Percentiles rank a stretch among this genome's conserved stretches.
phyloP scores from a whole-genome alignment of 2,113 vertebrate species.

The Symphodus melops region DNA sequence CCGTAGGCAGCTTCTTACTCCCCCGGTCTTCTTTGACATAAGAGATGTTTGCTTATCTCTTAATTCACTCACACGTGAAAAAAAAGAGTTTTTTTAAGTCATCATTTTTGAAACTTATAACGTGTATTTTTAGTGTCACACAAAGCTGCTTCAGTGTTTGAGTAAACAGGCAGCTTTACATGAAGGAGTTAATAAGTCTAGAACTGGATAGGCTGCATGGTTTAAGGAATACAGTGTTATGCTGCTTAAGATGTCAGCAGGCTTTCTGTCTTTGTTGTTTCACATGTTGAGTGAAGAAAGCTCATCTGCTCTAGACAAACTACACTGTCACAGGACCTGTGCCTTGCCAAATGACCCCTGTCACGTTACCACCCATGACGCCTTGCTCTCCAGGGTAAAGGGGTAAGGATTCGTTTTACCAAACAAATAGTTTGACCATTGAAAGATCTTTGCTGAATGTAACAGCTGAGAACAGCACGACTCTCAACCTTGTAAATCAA shows the following conservation, averaged over 20 bases:
- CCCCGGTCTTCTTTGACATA: constrained; percentile 1
- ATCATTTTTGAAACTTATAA: neutral
- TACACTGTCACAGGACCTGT: neutral
- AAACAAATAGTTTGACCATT: constrained; percentile 49
- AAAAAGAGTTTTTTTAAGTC: neutral
- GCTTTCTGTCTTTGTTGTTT: constrained; percentile 42
- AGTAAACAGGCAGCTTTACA: neutral
- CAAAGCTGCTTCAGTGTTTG: too few relatives aligned
- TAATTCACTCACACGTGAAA: constrained; percentile 14
- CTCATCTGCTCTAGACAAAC: constrained; percentile 29
- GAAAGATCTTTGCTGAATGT: constrained; percentile 35
- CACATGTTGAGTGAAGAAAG: constrained; percentile 46
- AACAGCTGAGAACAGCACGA: constrained; percentile 50
- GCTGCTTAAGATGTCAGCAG: constrained; percentile 9
- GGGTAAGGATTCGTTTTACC: constrained; percentile 37
- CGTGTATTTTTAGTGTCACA: too few relatives aligned
- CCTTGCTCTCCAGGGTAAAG: constrained; percentile 19
- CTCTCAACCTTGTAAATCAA: constrained; percentile 30
- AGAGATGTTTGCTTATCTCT: constrained; percentile 7
- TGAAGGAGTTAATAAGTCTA: constrained; percentile 4
- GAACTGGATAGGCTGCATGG: constrained; percentile 22
- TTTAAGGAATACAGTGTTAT: constrained; percentile 7
- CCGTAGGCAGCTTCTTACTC: constrained; percentile 24
- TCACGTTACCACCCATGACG: constrained; percentile 59
- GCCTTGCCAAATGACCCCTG: constrained; percentile 52